A percentile compares a stretch with the other conserved stretches of the same genome.
phyloP scores from a whole-genome alignment of 2,797 vertebrate genomes.

The Picus viridis region DNA sequence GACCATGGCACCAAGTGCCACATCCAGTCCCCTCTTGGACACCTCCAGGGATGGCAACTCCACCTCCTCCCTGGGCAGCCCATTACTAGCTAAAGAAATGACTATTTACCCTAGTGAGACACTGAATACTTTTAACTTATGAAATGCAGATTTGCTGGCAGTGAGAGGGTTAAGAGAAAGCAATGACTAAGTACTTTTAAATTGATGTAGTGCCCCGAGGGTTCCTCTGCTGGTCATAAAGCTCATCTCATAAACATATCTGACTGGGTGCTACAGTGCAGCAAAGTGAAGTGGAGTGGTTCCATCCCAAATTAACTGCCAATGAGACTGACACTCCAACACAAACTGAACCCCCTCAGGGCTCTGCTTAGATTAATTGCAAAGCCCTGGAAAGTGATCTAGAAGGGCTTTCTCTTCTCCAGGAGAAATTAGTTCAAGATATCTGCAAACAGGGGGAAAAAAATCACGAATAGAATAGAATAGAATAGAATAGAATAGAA shows the following conservation, averaged over 20 bases:
- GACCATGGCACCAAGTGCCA: too few relatives aligned
- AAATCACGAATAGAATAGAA: too few relatives aligned
- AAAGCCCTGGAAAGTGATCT: neutral
- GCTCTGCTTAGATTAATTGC: neutral
- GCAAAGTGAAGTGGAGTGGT: slow-evolving; percentile 13
- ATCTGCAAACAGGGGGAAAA: neutral
- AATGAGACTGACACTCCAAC: slow-evolving; percentile 7
- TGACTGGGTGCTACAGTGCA: neutral
- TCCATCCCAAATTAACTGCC: neutral
- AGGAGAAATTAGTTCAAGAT: neutral
- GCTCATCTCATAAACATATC: slow-evolving; percentile 7
- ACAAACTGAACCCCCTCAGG: neutral
- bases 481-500: too few relatives aligned
- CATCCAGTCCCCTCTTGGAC: too few relatives aligned
- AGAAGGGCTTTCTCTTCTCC: neutral
- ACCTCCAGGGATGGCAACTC: too few relatives aligned
- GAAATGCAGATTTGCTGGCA: neutral
- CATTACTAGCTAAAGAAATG: neutral
- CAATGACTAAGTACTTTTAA: neutral
- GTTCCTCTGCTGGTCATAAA: slow-evolving; percentile 11
- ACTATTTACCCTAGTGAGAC: neutral
- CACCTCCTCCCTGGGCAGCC: too few relatives aligned
- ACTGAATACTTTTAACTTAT: neutral
- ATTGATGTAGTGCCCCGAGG: slow-evolving; percentile 29
- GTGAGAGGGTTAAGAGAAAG: slow-evolving; percentile 37